These are phyloP conservation scores for Xiphydria camelus DNA, from an alignment of 2,888 invertebrate species.

Conservation along the genomic window DNA sequence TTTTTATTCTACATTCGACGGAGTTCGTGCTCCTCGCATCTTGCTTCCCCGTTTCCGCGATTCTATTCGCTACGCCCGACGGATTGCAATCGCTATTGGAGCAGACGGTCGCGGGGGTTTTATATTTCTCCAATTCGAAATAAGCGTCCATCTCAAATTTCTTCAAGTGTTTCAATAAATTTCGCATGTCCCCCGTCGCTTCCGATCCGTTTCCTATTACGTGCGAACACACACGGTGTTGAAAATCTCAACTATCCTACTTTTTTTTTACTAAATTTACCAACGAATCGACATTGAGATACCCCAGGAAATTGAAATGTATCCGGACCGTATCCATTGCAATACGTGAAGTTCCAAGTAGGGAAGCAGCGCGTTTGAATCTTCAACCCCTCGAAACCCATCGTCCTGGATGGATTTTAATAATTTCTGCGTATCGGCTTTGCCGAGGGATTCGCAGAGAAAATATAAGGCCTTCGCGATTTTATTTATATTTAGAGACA, in stretches of 20 bases:
- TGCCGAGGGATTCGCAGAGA: conserved; percentile 32
- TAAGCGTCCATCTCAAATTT: conserved; percentile 19
- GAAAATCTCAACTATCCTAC: not conserved
- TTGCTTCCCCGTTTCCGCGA: too few relatives aligned
- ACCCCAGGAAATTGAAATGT: conserved; percentile 31
- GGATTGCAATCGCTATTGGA: too few relatives aligned
- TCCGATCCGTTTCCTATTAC: too few relatives aligned
- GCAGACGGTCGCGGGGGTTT: too few relatives aligned
- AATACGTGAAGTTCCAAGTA: conserved; percentile 39
- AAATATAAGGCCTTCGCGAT: conserved; percentile 34
- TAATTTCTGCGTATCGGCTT: conserved; percentile 9
- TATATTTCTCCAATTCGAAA: too few relatives aligned
- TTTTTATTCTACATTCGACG: conserved; percentile 26
- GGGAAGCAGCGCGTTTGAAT: conserved; percentile 10
- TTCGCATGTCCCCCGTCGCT: conserved; percentile 21
- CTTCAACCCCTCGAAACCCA: conserved; percentile 6
- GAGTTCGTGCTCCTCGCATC: too few relatives aligned
- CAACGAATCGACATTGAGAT: not conserved
- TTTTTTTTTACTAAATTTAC: not conserved
- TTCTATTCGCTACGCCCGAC: too few relatives aligned
- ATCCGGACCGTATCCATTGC: conserved; percentile 31
- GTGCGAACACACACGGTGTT: too few relatives aligned
- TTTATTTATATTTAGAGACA: conserved; percentile 21
- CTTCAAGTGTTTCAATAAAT: conserved; percentile 28
- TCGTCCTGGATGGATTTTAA: conserved; percentile 20